Percentiles rank a stretch among this genome's conserved stretches.
Evolutionary conservation across 2,113 vertebrate genomes (phyloP).

Genomic region (Pica pica): DNA sequence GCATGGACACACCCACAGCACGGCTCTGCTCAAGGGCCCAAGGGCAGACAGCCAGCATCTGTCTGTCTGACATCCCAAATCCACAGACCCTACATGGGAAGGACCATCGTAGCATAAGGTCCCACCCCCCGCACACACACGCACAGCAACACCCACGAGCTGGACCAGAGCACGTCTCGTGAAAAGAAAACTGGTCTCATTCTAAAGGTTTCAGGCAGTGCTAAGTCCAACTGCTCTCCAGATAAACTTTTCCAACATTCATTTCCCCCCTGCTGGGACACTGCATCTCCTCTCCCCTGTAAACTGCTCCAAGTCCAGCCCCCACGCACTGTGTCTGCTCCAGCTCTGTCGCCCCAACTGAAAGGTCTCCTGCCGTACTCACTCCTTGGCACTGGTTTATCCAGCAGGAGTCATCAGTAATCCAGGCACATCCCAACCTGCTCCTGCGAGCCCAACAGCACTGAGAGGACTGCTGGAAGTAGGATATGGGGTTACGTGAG

Average conservation of each 20-base stretch:
- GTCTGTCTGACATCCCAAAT: background rate
- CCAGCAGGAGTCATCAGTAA: background rate
- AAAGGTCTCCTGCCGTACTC: rapidly evolving
- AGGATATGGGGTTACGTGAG: rapidly evolving
- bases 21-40: background rate
- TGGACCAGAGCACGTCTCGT: background rate
- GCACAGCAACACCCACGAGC: rapidly evolving
- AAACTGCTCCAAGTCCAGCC: background rate
- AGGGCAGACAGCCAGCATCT: background rate
- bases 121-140: background rate
- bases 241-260: background rate
- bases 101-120: rapidly evolving
- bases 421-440: background rate
- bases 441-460: background rate
- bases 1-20: rapidly evolving
- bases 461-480: background rate
- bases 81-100: background rate
- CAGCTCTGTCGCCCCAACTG: background rate
- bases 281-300: background rate
- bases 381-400: rapidly evolving
- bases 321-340: rapidly evolving
- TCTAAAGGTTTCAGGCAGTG: background rate
- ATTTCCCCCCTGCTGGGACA: background rate
- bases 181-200: background rate
- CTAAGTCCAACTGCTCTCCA: background rate